phyloP scores from a whole-genome alignment of 2,113 vertebrate genomes.

The Neolamprologus kungweensis region DNA sequence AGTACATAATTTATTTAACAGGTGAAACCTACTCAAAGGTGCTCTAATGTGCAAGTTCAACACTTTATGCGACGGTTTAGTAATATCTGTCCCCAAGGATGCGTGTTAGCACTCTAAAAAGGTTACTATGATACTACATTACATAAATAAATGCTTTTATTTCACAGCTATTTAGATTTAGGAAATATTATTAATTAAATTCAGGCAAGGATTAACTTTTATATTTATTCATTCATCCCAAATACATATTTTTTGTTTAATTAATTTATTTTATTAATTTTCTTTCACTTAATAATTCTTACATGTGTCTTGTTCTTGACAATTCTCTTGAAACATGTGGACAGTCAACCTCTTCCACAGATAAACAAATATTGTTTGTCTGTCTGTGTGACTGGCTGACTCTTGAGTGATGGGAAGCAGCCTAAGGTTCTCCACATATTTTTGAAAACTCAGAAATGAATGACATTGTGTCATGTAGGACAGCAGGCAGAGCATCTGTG shows the following conservation, averaged over 20 bases:
- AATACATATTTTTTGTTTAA: neutral
- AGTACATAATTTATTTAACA: neutral
- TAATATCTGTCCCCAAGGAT: neutral
- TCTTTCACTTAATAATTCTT: neutral
- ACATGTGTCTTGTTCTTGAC: neutral
- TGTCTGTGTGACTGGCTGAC: neutral
- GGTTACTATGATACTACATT: neutral
- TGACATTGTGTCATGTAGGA: conserved; percentile 15
- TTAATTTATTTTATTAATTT: fast-evolving
- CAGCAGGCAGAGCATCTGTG: conserved; percentile 28
- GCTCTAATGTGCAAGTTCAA: neutral
- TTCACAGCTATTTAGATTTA: neutral
- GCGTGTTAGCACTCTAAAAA: neutral
- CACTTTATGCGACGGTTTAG: neutral
- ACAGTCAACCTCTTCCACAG: neutral
- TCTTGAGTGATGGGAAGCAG: neutral
- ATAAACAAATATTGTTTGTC: neutral
- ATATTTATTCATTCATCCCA: fast-evolving
- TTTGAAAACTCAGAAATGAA: neutral
- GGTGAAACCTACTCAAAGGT: neutral
- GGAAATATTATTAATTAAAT: neutral
- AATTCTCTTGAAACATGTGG: neutral
- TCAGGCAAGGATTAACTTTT: neutral
- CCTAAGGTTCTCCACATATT: neutral
- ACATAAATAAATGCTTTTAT: neutral